Conservation (phyloP, 2,113 vertebrate genomes). For the Corvus moneduloides region DNA sequence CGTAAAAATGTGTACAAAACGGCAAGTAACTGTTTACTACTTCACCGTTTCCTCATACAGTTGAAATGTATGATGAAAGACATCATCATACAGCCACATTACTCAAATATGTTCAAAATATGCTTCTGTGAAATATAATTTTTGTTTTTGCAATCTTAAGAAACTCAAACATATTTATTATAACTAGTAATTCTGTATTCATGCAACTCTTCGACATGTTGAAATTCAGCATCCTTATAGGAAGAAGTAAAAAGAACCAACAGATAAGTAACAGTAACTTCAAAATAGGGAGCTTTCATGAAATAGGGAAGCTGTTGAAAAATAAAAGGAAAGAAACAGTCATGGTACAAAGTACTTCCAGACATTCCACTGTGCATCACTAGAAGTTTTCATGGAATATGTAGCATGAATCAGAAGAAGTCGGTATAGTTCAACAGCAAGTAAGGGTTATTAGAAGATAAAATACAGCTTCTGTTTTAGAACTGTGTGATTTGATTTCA, state of each 20-base stretch:
- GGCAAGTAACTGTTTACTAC: not conserved
- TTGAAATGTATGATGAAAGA: not conserved
- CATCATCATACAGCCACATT: not conserved
- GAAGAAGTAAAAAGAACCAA: not conserved
- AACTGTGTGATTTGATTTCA: not conserved
- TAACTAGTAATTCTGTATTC: not conserved
- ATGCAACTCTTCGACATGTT: not conserved
- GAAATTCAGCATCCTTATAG: not conserved
- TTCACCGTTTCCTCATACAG: not conserved
- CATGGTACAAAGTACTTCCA: not conserved
- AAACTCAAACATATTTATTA: not conserved
- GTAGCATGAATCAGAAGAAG: not conserved
- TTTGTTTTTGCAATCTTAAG: not conserved
- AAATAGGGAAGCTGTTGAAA: not conserved
- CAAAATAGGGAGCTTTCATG: not conserved
- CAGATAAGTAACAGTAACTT: not conserved
- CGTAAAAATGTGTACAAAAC: not conserved
- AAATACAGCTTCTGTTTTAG: not conserved
- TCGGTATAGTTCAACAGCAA: not conserved
- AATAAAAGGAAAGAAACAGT: not conserved
- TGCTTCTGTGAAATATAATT: not conserved
- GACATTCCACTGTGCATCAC: not conserved
- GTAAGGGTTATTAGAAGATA: not conserved
- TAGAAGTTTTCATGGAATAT: not conserved
- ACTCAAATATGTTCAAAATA: not conserved